Conservation (phyloP, 2,113 vertebrate species). For the Tragelaphus strepsiceros region DNA sequence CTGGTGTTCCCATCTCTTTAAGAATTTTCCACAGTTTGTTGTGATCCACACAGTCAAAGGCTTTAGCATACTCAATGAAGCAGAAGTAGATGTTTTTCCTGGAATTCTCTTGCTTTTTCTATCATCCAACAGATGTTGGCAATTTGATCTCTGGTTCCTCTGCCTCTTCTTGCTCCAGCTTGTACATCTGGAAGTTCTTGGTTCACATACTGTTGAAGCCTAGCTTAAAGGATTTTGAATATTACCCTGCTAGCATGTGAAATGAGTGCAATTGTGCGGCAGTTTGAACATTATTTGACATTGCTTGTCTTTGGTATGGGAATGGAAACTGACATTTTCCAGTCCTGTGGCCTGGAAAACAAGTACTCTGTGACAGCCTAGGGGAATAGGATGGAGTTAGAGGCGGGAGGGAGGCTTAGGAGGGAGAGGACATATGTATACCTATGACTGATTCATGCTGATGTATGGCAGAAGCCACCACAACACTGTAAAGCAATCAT, state of each 20-base stretch:
- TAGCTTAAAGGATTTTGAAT: neutral
- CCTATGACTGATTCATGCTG: neutral
- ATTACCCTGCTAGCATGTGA: neutral
- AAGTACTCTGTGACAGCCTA: neutral
- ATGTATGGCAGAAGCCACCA: neutral
- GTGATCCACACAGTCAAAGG: neutral
- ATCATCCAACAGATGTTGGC: neutral
- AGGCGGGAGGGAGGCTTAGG: neutral
- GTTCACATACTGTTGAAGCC: neutral
- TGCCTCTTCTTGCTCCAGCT: neutral
- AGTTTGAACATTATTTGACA: neutral
- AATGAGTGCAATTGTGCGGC: neutral
- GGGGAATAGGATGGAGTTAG: neutral
- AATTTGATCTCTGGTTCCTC: neutral
- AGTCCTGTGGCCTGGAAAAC: neutral
- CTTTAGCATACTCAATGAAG: neutral
- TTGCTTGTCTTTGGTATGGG: neutral
- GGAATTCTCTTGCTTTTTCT: neutral
- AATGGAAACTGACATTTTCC: neutral
- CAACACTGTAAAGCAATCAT: neutral
- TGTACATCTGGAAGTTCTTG: neutral
- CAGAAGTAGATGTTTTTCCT: neutral
- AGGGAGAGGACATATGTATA: neutral
- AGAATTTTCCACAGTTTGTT: neutral
- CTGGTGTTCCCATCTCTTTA: neutral